A percentile compares a stretch with the other conserved stretches of the same genome.
phyloP scores from a whole-genome alignment of 2,888 invertebrate species.

The Pseudoips prasinana region DNA sequence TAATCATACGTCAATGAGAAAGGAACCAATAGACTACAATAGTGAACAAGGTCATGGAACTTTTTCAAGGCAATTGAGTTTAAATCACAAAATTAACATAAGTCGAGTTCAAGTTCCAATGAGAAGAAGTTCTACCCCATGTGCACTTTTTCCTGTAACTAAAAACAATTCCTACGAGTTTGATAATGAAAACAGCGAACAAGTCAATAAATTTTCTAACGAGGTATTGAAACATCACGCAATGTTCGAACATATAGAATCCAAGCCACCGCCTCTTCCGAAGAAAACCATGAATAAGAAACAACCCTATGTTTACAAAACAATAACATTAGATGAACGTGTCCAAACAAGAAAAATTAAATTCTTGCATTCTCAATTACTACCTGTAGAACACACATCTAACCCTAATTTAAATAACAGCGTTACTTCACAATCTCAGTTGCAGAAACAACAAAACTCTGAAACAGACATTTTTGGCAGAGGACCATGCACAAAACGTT shows the following conservation, averaged over 20 bases:
- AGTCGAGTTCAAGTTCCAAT: constrained; percentile 66
- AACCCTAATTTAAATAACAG: constrained; percentile 54
- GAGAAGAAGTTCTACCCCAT: constrained; percentile 73
- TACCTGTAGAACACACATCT: constrained; percentile 57
- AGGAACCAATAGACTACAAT: constrained; percentile 45
- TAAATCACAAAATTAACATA: constrained; percentile 71
- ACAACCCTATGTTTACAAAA: constrained; percentile 68
- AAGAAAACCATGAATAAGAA: constrained; percentile 73
- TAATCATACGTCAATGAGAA: constrained; percentile 52
- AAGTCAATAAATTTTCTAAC: constrained; percentile 39
- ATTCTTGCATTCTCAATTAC: constrained; percentile 70
- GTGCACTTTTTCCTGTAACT: constrained; percentile 69
- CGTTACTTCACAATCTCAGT: constrained; percentile 52
- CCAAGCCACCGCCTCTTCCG: constrained; percentile 72
- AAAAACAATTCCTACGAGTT: constrained; percentile 59
- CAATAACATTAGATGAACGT: constrained; percentile 73
- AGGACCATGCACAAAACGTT: constrained; percentile 83
- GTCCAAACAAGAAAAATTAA: constrained; percentile 77
- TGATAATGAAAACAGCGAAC: constrained; percentile 54
- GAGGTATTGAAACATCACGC: constrained; percentile 36
- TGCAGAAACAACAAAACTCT: constrained; percentile 46
- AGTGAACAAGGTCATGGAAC: constrained; percentile 57
- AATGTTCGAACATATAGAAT: constrained; percentile 58
- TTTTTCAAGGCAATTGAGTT: constrained; percentile 69
- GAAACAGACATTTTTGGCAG: constrained; percentile 74